phyloP scores from a whole-genome alignment of 2,113 vertebrate species.

The Larimichthys polyactis region DNA sequence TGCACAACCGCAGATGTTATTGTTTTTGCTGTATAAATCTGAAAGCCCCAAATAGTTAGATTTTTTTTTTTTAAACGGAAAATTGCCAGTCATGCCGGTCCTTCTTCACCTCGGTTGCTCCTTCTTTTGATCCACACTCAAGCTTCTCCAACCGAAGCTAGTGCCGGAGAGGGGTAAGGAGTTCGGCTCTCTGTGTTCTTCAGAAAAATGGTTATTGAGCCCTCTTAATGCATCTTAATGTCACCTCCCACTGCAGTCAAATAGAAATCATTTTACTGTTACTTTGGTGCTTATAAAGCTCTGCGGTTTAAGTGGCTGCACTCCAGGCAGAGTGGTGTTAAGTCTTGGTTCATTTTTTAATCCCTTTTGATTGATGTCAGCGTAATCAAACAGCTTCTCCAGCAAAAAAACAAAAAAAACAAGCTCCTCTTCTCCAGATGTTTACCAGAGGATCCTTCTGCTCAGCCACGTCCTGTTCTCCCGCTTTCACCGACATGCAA shows the following conservation, averaged over 20 bases:
- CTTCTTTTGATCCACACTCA: background rate
- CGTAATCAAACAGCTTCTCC: background rate
- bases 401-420: background rate
- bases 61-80: too few species aligned
- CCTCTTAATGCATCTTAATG: background rate
- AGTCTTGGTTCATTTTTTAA: background rate
- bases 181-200: background rate
- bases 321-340: background rate
- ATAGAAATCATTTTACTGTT: background rate
- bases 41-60: background rate
- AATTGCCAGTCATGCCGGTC: background rate
- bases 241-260: background rate
- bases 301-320: slow-evolving; percentile 2
- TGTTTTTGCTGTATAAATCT: background rate
- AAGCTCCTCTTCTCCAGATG: slow-evolving; percentile 10
- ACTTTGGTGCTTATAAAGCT: background rate
- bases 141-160: background rate
- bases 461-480: background rate
- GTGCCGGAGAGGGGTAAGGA: background rate
- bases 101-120: background rate
- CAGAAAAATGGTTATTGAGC: background rate
- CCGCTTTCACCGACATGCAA: background rate
- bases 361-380: background rate
- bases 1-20: background rate
- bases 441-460: background rate